Evolutionary conservation across 2,888 invertebrate genomes (phyloP).

Genomic region (Meteorus colon): DNA sequence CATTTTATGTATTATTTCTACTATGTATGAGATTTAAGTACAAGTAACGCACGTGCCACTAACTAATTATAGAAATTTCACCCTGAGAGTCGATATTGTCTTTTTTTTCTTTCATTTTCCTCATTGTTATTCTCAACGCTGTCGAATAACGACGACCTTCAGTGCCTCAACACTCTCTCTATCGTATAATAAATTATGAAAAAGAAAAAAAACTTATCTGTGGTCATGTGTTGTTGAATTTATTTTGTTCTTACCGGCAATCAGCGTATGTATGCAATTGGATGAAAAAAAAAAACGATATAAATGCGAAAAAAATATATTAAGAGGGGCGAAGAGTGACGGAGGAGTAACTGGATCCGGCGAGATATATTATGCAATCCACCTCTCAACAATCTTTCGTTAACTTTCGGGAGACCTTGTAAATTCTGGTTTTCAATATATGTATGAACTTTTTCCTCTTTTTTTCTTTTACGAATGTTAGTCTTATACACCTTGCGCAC

Average conservation of each 20-base stretch:
- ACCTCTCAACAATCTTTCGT: constrained; percentile 3
- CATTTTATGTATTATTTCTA: constrained; percentile 10
- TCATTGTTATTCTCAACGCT: neutral
- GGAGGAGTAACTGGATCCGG: constrained; percentile 32
- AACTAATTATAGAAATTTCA: constrained; percentile 30
- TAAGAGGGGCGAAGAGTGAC: neutral
- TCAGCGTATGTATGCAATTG: neutral
- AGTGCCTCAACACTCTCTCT: neutral
- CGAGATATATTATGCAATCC: constrained; percentile 20
- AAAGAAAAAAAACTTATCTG: constrained; percentile 5
- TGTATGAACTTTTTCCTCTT: neutral
- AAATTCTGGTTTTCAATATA: constrained; percentile 34
- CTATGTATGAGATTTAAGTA: neutral
- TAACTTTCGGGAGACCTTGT: constrained; percentile 31
- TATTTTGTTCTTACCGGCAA: neutral
- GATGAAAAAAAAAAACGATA: neutral
- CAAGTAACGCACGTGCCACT: constrained; percentile 29
- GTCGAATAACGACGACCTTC: constrained; percentile 30
- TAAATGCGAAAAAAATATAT: constrained; percentile 2
- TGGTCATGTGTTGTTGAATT: neutral
- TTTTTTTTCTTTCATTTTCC: neutral
- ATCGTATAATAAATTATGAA: neutral
- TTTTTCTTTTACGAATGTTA: neutral
- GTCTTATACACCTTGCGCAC: neutral
- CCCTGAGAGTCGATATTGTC: constrained; percentile 8